phyloP scores from a whole-genome alignment of 2,797 vertebrate genomes.

The Thunnus albacares region DNA sequence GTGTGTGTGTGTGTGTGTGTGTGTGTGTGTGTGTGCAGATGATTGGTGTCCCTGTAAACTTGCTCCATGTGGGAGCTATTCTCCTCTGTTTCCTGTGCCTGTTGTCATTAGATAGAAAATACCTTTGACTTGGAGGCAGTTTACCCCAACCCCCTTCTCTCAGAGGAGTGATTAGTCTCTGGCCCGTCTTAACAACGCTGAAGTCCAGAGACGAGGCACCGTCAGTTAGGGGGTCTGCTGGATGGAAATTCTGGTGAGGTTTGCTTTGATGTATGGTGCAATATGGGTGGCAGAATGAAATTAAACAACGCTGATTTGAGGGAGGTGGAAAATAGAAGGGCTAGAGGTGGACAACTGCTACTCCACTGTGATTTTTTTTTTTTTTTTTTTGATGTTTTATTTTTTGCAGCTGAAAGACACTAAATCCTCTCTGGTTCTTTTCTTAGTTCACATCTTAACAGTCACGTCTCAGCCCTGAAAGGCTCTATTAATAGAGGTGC shows the following conservation, averaged over 20 bases:
- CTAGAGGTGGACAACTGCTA: not conserved
- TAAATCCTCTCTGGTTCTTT: conserved; percentile 47
- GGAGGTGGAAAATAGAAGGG: conserved; percentile 19
- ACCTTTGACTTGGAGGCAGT: conserved; percentile 76
- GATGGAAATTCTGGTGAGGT: conserved; percentile 10
- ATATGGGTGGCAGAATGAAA: not conserved
- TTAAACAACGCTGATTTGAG: conserved; percentile 37
- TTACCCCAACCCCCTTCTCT: conserved; percentile 64
- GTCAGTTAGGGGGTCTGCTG: conserved; percentile 29
- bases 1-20: conserved; percentile 33
- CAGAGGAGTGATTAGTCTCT: conserved; percentile 77
- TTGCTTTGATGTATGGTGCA: conserved; percentile 1
- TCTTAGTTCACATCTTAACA: conserved; percentile 57
- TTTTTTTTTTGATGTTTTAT: not conserved
- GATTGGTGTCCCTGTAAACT: conserved; percentile 82
- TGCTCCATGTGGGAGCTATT: conserved; percentile 85
- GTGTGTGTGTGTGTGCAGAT: conserved; percentile 54
- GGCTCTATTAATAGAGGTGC: conserved; percentile 81
- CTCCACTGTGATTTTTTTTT: conserved; percentile 8
- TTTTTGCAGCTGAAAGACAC: conserved; percentile 27
- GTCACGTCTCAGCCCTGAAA: conserved; percentile 66
- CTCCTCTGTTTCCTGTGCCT: conserved; percentile 78
- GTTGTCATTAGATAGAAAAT: conserved; percentile 81
- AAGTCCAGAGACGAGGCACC: conserved; percentile 47
- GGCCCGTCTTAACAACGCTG: conserved; percentile 57